These are phyloP conservation scores for Stomatorhinus ivindoensis DNA, from an alignment of 2,113 vertebrate species.

Conservation along the genomic window DNA sequence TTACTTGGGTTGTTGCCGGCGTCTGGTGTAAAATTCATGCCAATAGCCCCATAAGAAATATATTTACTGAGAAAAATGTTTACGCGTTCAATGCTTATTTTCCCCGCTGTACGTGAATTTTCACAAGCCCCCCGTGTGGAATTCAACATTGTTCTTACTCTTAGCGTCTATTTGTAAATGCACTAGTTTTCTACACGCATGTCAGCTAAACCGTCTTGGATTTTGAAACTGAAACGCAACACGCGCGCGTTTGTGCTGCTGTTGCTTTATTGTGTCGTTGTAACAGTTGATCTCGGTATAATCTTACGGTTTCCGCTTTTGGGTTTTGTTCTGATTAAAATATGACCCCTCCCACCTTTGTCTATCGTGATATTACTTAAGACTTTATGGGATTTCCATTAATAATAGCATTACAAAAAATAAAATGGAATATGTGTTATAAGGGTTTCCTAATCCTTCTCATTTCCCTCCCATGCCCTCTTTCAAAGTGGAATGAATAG, in stretches of 20 bases:
- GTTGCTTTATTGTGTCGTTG: neutral
- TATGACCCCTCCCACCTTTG: neutral
- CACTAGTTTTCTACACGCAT: neutral
- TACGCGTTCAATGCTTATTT: too few relatives aligned
- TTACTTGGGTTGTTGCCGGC: too few relatives aligned
- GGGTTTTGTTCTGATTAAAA: neutral
- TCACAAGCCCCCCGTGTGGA: neutral
- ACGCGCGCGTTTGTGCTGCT: neutral
- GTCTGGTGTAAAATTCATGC: too few relatives aligned
- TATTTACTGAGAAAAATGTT: too few relatives aligned
- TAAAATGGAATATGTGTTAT: constrained; percentile 11
- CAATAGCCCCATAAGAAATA: too few relatives aligned
- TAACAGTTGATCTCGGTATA: neutral
- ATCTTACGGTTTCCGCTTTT: neutral
- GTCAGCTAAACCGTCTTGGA: neutral
- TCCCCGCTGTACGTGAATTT: neutral
- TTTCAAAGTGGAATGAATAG: constrained; percentile 5
- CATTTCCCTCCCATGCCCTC: neutral
- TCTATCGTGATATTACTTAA: neutral
- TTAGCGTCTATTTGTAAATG: neutral
- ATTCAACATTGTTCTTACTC: neutral
- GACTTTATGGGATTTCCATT: constrained; percentile 17
- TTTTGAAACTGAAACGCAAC: neutral
- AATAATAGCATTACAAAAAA: constrained; percentile 10
- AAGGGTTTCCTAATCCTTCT: constrained; percentile 17